These are phyloP conservation scores for Megaceryle torquata DNA, from an alignment of 2,113 vertebrate genomes.

Conservation along the genomic window DNA sequence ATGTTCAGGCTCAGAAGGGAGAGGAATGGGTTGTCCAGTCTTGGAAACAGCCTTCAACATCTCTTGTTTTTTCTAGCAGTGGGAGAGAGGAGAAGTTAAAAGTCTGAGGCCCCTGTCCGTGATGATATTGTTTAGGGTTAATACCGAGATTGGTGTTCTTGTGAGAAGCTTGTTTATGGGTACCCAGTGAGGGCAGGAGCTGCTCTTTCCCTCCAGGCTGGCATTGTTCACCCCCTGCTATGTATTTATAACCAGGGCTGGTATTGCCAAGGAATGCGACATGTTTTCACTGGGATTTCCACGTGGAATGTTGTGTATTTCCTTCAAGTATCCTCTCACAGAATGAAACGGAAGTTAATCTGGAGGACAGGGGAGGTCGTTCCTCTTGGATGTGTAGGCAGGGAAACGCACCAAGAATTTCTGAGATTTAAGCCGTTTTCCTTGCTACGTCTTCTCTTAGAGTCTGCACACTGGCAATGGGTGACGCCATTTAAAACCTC, in stretches of 20 bases:
- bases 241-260: not conserved
- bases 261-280: not conserved
- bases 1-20: not conserved
- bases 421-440: not conserved
- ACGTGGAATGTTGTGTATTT: slow-evolving; percentile 57
- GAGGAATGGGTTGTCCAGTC: not conserved
- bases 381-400: not conserved
- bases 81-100: not conserved
- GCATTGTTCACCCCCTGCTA: not conserved
- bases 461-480: not conserved
- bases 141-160: rapidly evolving
- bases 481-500: not conserved
- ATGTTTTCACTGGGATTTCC: slow-evolving; percentile 44
- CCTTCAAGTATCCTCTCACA: slow-evolving; percentile 14
- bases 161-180: not conserved
- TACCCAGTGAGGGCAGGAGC: not conserved
- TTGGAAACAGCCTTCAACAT: not conserved
- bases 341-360: slow-evolving; percentile 2
- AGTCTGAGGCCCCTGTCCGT: rapidly evolving
- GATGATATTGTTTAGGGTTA: not conserved
- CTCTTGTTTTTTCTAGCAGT: not conserved
- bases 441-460: not conserved
- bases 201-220: not conserved
- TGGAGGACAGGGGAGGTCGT: not conserved
- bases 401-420: not conserved